Percentiles rank a stretch among this genome's conserved stretches.
These are phyloP conservation scores for Operophtera brumata DNA, from an alignment of 2,888 invertebrate species.

Conservation along the genomic window DNA sequence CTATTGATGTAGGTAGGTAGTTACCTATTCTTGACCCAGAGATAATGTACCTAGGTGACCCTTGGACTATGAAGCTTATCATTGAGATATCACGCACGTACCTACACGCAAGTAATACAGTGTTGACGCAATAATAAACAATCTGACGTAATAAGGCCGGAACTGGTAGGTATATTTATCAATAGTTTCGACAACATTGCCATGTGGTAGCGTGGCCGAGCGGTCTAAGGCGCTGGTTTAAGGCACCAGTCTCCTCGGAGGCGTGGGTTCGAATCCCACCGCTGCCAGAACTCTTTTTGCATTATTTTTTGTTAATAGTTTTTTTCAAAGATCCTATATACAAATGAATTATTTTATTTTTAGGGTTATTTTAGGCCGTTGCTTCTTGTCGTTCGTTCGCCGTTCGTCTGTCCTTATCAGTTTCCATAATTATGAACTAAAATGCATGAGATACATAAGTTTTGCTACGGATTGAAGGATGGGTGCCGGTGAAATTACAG, in stretches of 20 bases:
- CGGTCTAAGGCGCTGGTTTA: constrained; percentile 95
- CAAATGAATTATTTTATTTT: neutral
- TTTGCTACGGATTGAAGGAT: too few species aligned
- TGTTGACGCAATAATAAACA: neutral
- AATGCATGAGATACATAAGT: too few species aligned
- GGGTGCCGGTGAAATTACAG: too few species aligned
- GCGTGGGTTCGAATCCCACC: constrained; percentile 94
- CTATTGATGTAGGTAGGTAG: too few species aligned
- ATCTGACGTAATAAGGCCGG: neutral
- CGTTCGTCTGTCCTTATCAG: too few species aligned
- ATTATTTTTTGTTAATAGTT: neutral
- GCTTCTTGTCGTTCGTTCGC: too few species aligned
- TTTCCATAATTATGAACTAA: too few species aligned
- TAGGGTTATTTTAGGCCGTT: too few species aligned
- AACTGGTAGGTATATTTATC: neutral
- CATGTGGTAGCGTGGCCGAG: constrained; percentile 89
- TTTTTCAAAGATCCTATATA: neutral
- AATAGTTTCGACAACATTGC: constrained; percentile 19
- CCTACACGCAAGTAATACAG: neutral
- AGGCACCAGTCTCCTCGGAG: constrained; percentile 94
- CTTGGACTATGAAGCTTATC: neutral
- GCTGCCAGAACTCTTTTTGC: constrained; percentile 80
- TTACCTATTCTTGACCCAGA: too few species aligned
- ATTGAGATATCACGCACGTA: neutral
- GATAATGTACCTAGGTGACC: too few species aligned